Conservation (phyloP, 1,140 invertebrate genomes). For the Rhyzopertha dominica region DNA sequence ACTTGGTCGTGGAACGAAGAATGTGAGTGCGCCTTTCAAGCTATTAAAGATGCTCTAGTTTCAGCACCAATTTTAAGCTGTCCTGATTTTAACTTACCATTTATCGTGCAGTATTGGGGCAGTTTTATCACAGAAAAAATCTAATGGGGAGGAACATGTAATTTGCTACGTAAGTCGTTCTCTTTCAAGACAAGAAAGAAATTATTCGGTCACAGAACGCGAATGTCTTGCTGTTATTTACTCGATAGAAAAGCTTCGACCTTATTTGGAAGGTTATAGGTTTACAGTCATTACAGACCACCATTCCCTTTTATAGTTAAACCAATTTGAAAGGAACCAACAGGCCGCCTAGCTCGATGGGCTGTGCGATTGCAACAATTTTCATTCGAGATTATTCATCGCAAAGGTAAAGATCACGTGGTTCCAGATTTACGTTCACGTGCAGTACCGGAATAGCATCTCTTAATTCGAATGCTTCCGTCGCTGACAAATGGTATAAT, state of each 20-base stretch:
- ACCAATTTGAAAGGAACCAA: constrained; percentile 42
- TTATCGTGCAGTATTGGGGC: constrained; percentile 26
- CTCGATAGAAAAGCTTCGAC: constrained; percentile 43
- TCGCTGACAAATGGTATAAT: constrained; percentile 6
- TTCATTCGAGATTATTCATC: constrained; percentile 42
- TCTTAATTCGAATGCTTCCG: neutral
- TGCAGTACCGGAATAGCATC: neutral
- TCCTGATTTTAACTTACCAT: constrained; percentile 16
- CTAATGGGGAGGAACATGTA: constrained; percentile 28
- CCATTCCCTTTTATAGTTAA: constrained; percentile 45
- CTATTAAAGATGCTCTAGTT: constrained; percentile 11
- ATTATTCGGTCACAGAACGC: constrained; percentile 46
- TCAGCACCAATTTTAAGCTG: constrained; percentile 13
- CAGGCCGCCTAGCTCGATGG: constrained; percentile 46
- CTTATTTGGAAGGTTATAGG: constrained; percentile 43
- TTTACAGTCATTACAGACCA: constrained; percentile 51
- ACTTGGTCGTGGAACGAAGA: constrained; percentile 10
- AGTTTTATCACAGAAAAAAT: constrained; percentile 27
- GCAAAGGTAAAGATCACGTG: constrained; percentile 36
- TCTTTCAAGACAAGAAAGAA: constrained; percentile 39
- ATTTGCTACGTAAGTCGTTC: constrained; percentile 44
- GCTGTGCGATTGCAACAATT: constrained; percentile 42
- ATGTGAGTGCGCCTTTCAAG: constrained; percentile 13
- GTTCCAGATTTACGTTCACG: constrained; percentile 41
- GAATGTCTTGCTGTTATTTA: constrained; percentile 48